Evolutionary conservation across 2,113 vertebrate genomes (phyloP).

Genomic region (Archilochus colubris): DNA sequence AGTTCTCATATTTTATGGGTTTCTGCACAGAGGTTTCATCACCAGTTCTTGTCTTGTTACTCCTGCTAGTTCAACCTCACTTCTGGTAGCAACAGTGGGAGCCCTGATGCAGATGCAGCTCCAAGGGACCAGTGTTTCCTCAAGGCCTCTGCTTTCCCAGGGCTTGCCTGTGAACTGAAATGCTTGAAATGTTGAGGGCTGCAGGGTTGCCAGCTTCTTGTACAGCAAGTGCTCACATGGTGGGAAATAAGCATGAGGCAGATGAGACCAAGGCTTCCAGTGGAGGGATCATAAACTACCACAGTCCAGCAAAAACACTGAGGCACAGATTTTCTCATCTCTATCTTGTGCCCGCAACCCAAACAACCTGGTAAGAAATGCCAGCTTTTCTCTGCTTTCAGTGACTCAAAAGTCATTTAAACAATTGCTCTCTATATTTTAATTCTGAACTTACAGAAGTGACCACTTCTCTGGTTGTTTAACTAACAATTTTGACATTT

Average conservation of each 20-base stretch:
- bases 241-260: neutral
- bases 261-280: neutral
- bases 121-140: neutral
- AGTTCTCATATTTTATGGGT: neutral
- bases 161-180: neutral
- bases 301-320: neutral
- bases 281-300: neutral
- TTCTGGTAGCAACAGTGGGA: neutral
- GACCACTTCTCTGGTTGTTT: neutral
- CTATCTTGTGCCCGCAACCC: neutral
- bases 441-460: neutral
- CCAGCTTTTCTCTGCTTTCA: neutral
- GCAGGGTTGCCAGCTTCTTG: neutral
- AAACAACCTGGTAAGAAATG: constrained; percentile 2
- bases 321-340: neutral
- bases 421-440: neutral
- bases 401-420: neutral
- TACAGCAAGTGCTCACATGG: neutral
- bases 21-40: neutral
- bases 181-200: neutral
- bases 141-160: neutral
- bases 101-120: neutral
- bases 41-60: neutral
- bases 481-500: neutral
- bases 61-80: neutral